Evolutionary conservation across 2,113 vertebrate species (phyloP).

Genomic region (Gallinago jamesoni): DNA sequence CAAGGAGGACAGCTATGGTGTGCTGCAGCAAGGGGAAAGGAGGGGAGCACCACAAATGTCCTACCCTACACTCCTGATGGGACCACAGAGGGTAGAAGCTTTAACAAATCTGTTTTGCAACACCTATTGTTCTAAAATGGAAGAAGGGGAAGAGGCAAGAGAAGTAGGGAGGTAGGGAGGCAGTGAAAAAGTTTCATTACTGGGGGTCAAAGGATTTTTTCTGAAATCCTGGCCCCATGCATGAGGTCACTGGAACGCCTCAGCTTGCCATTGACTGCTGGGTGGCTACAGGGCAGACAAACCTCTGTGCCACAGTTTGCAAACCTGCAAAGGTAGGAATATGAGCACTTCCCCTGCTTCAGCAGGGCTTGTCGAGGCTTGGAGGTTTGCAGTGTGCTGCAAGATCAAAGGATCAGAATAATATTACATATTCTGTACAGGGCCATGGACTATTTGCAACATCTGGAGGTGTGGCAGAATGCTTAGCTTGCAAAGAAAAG

Average conservation of each 20-base stretch:
- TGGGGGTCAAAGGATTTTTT: neutral
- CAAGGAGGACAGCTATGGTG: rapidly evolving
- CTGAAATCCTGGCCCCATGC: neutral
- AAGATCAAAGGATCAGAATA: constrained; percentile 43
- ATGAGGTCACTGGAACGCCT: neutral
- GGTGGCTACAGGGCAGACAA: neutral
- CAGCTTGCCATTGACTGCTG: neutral
- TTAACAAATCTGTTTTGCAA: neutral
- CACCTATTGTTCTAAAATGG: neutral
- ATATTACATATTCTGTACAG: neutral
- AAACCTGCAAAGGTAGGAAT: neutral
- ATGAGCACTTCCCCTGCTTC: neutral
- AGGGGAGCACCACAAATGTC: neutral
- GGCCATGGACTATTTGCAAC: neutral
- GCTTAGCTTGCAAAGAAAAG: constrained; percentile 36
- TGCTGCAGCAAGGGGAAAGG: neutral
- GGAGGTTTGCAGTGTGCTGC: constrained; percentile 2
- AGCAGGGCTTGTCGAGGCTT: constrained; percentile 40
- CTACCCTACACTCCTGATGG: neutral
- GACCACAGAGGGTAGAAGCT: neutral
- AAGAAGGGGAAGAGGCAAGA: neutral
- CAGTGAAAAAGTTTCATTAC: neutral
- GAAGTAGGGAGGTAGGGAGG: neutral
- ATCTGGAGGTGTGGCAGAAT: neutral
- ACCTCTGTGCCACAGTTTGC: neutral